Base-by-base conservation (phyloP, 2,888 invertebrate genomes). In the Tipula vernalis region DNA sequence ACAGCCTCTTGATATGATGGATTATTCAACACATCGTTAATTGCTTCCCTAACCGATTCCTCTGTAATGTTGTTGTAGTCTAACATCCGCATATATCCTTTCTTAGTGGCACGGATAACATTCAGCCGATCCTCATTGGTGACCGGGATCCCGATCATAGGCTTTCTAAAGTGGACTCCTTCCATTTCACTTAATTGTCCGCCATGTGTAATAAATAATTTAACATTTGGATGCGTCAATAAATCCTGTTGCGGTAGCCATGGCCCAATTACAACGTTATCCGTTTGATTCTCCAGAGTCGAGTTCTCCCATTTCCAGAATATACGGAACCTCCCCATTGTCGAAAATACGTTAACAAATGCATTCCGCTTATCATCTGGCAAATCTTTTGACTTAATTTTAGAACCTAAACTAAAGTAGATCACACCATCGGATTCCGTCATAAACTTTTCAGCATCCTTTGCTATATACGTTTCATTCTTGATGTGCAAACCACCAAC, bases 171-270 rank as follows among this genome's bases (percentile, higher is more conserved):
- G 87, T 92, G 90, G 36, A 93, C 91, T 0, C 94, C 91, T 89
- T 94, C 94, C 88, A 92, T 92, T 12, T 92, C 90, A 87, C 93
- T 93, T 88, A 94, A 91, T 85, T 93, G 90, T 0, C 94, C 94
- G 41, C 93, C 94, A 88, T 94, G 93, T 8, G 93, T 93, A 87
- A 94, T 93, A 88, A 94, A 94, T 0, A 93, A 89, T 88, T 92
- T 92, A 0, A 93, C 91, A 87, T 93, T 93, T 1, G 91, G 91
- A 90, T 94, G 94, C 1, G 92, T 93, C 87, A 92, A 88, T 87
- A 92, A 89, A 5, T 90, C 90, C 87, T 91, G 90, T 87, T 92
- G 92, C 0, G 92, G 91, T 88, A 90, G 90, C 91, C 91, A 92
- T 13, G 90, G 89, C 13, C 89, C 89, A 83, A 90, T 89, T 88